Conservation (phyloP, 53 echinoderm and acorn worm genomes). For the Luidia sarsii region DNA sequence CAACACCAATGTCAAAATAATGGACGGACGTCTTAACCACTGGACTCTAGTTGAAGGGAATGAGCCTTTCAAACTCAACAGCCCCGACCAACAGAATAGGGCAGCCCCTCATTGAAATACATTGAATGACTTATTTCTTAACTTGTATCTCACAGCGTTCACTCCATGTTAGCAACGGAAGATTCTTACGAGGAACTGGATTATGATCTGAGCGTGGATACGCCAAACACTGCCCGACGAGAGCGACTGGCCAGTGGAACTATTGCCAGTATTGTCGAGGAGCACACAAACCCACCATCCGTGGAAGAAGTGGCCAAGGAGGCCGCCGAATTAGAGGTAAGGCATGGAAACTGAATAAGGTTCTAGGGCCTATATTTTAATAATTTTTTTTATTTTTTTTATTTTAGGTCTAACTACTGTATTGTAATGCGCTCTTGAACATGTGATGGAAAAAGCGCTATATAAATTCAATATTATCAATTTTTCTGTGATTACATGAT, state of each 20-base stretch:
- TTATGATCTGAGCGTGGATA: slow-evolving; percentile 71
- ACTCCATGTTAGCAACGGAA: slow-evolving; percentile 77
- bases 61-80: no score
- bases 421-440: no score
- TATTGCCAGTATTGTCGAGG: slow-evolving; percentile 85
- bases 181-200: slow-evolving; percentile 90
- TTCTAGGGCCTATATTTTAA: no score
- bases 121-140: neutral
- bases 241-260: slow-evolving; percentile 72
- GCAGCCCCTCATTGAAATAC: neutral
- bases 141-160: slow-evolving; percentile 53
- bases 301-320: slow-evolving; percentile 48
- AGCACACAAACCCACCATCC: slow-evolving; percentile 17
- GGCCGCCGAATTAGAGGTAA: slow-evolving; percentile 49
- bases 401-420: no score
- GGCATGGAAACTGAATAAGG: no score
- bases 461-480: no score
- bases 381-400: no score
- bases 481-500: no score
- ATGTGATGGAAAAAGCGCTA: no score
- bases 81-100: neutral
- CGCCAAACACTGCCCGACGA: slow-evolving; percentile 11
- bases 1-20: no score
- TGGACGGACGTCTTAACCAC: no score
- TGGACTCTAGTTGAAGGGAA: no score